A percentile compares a stretch with the other conserved stretches of the same genome.
These are phyloP conservation scores for Anastrepha ludens DNA, from an alignment of 1,140 invertebrate species.

Conservation along the genomic window DNA sequence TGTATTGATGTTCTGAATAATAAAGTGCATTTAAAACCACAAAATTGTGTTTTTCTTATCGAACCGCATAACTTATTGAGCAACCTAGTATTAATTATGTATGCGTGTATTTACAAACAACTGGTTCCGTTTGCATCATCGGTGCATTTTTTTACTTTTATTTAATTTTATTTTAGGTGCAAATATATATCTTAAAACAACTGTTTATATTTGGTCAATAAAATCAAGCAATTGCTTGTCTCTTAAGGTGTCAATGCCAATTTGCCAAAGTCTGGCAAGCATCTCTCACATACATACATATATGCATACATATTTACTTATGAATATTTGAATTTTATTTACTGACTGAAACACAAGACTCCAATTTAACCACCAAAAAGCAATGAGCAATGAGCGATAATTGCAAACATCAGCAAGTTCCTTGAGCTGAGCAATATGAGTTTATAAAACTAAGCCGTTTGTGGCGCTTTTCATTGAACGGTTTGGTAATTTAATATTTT, in stretches of 20 bases:
- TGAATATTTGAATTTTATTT: background rate
- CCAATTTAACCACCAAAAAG: background rate
- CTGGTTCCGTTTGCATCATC: too few species aligned
- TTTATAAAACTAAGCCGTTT: background rate
- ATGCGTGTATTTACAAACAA: too few species aligned
- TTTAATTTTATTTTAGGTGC: background rate
- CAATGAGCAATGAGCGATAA: background rate
- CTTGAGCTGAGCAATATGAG: background rate
- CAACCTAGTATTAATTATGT: too few species aligned
- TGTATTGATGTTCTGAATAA: too few species aligned
- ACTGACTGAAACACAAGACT: background rate
- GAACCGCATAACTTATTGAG: too few species aligned
- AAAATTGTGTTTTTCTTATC: too few species aligned
- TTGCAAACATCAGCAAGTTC: constrained; percentile 29
- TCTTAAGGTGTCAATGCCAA: background rate
- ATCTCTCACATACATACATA: background rate
- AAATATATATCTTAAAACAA: background rate
- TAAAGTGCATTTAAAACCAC: too few species aligned
- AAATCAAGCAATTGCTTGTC: background rate
- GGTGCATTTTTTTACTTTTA: too few species aligned
- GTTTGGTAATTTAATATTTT: constrained; percentile 12
- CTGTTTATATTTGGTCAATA: constrained; percentile 1
- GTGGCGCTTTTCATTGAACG: background rate
- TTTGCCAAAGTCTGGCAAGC: background rate
- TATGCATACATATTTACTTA: background rate